Percentiles rank a stretch among this genome's conserved stretches.
Conservation (phyloP, 2,113 vertebrate species). For the Pyrgilauda ruficollis region DNA sequence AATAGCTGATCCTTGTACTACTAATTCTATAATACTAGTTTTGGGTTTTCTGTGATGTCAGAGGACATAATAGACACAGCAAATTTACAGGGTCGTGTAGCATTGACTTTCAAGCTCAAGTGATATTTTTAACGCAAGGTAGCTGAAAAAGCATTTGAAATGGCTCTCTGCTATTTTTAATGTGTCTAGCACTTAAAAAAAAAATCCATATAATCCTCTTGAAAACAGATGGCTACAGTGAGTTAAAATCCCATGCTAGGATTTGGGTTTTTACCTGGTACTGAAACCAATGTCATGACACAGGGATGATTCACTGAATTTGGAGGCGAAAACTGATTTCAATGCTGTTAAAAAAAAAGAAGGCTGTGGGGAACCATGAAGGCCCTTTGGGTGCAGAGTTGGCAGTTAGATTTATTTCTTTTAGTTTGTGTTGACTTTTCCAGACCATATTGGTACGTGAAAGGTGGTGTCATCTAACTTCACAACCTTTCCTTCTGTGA, state of each 20-base stretch:
- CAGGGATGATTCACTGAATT: background rate
- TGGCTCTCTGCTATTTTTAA: conserved; percentile 48
- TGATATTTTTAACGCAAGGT: background rate
- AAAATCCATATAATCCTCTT: conserved; percentile 58
- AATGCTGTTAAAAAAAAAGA: background rate
- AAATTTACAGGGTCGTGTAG: background rate
- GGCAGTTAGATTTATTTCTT: background rate
- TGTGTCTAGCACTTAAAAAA: conserved; percentile 36
- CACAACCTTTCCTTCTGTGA: background rate
- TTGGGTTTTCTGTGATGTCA: background rate
- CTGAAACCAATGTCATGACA: background rate
- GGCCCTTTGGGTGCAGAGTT: background rate
- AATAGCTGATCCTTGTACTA: background rate
- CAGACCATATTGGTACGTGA: background rate
- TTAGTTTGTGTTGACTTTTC: background rate
- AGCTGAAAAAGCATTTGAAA: conserved; percentile 35
- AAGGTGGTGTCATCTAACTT: background rate
- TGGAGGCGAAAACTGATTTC: background rate
- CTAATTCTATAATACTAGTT: background rate
- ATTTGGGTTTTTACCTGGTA: conserved; percentile 27
- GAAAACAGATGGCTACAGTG: conserved; percentile 55
- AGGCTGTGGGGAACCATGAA: background rate
- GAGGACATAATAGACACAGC: background rate
- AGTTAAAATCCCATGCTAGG: conserved; percentile 36
- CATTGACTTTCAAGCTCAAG: background rate